Base-by-base conservation (phyloP, 2,797 vertebrate species). In the Myotis daubentonii region DNA sequence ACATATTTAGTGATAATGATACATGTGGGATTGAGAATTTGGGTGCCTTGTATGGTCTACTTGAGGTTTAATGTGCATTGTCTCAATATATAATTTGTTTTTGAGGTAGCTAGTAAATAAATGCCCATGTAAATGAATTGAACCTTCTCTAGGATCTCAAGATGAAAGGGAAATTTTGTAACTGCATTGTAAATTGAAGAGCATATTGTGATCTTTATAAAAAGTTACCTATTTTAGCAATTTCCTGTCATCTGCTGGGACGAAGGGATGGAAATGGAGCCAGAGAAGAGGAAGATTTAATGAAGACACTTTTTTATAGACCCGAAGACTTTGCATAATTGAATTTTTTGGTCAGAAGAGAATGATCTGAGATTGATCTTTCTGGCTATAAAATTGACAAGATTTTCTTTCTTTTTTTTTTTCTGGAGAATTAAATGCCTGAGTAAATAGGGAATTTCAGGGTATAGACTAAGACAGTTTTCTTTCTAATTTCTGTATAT, bases 161-260 rank as follows among this genome's bases (percentile, higher is more conserved):
- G 91, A 79, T 92, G 93, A 72, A 96, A 75, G 82, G 89, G 57
- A 74, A 97, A 93, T 68, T 91, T 68, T 95, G 60, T 96, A 97
- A 91, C 53, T 95, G 23, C 80, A 62, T 12, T 89, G 53, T 93
- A 92, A 94, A 96, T 95, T 96, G 82, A 97, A 96, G 78, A 96
- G 22, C 62, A 65, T 49, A 23, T 94, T 97, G 94, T 87, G 49
- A 95, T 95, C 71, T 91, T 93, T 91, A 36, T 95, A 93, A 94
- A 97, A 97, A 95, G 70, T 94, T 84, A 97, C 96, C 94, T 96
- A 60, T 98, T 98, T 98, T 95, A 96, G 91, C 87, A 97, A 95
- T 93, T 93, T 94, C 16, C 70, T 97, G 87, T 96, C 91, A 95
- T 96, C 74, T 95, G 65, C 47, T 94, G 12, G 22, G 62, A 95